phyloP scores from a whole-genome alignment of 2,888 invertebrate genomes.

The Stenchaetothrips biformis region DNA sequence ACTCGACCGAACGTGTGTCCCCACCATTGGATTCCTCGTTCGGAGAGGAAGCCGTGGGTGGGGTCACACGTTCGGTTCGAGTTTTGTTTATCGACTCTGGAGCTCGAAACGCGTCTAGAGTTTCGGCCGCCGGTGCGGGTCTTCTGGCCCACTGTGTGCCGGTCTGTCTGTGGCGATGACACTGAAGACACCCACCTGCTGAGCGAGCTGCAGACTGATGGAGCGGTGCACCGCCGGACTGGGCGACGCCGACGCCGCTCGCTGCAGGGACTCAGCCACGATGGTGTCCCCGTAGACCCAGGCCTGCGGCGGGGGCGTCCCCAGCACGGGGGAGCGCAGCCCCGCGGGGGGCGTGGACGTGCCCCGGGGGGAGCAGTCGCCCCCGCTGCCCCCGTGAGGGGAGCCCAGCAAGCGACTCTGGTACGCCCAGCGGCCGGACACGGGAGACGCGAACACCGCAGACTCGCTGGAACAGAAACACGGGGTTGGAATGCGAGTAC shows the following conservation, averaged over 20 bases:
- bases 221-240: constrained; percentile 13
- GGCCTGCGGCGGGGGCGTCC: constrained; percentile 12
- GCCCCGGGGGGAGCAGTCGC: constrained; percentile 5
- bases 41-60: no score
- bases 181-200: not conserved
- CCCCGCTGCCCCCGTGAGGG: not conserved
- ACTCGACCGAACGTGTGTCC: no score
- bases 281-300: constrained; percentile 15
- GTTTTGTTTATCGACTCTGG: no score
- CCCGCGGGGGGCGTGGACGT: constrained; percentile 5
- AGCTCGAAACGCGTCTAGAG: no score
- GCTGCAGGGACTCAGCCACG: not conserved
- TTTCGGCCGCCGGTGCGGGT: no score
- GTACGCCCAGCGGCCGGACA: constrained; percentile 13
- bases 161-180: not conserved
- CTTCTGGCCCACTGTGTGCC: no score
- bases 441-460: constrained; percentile 5
- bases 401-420: constrained; percentile 3
- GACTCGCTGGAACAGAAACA: constrained; percentile 7
- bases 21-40: no score
- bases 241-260: not conserved
- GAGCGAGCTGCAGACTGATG: constrained; percentile 13
- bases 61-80: no score
- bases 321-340: not conserved
- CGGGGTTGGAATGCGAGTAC: not conserved